Base-by-base conservation (phyloP, 2,888 invertebrate species). In the Leucophenga montana region DNA sequence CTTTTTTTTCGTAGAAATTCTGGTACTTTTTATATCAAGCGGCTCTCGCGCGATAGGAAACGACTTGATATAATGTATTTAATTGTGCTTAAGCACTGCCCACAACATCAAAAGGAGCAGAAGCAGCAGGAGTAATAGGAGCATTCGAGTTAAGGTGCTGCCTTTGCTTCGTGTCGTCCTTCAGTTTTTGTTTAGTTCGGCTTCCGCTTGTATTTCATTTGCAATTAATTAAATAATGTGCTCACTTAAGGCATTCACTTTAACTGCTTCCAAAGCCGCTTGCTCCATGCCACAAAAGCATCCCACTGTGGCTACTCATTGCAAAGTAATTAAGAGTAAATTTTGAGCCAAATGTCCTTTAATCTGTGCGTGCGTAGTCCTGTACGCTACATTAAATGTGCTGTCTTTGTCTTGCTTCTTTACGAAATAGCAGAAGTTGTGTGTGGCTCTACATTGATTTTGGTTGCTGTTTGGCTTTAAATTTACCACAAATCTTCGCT, bases 201-300 rank as follows among this genome's bases (percentile, higher is more conserved):
- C 16, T 50, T 67, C 68, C 72, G 76, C 81, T 84, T 84, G 81
- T 84, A 80, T 79, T 85, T 81, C 82, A 85, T 83, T 84, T 84
- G 81, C 81, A 82, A 84, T 85, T 85, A 85, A 85, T 85, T 85
- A 81, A 81, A 85, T 85, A 85, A 85, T 80, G 85, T 83, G 39
- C 39, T 83, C 85, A 85, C 85, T 84, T 81, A 82, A 80, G 75
- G 69, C 78, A 64, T 66, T 66, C 74, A 72, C 72, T 31, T n/a
- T 33, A 18, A 33, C 56, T 50, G 66, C 69, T 22, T 66, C 53
- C 11, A 48, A 48, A 57, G 18, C 54, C 68, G 48, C 44, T 62
- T 48, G 57, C 77, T 72, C 69, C 67, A 16, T 61, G 13, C n/a
- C n/a, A n/a, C n/a, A n/a, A n/a, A n/a, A n/a, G n/a, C 16, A 6